Base-by-base conservation (phyloP, 2,888 invertebrate genomes). In the Cerastoderma edule region DNA sequence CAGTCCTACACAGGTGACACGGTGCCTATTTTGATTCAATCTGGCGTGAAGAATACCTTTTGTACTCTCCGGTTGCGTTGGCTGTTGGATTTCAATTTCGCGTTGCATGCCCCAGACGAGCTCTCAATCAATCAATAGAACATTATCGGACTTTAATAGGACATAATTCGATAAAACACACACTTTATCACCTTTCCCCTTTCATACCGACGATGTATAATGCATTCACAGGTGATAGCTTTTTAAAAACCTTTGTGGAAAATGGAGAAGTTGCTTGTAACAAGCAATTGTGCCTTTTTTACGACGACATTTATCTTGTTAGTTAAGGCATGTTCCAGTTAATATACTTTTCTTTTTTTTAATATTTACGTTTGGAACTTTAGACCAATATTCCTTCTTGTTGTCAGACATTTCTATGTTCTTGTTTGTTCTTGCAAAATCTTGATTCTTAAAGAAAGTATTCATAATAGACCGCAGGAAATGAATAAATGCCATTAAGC, bases 91-190 rank as follows among this genome's bases (percentile, higher is more conserved):
- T 60, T 60, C 39, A 60, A 60, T 60, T 39, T 33, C 22, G n/a
- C 22, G 60, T 19, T 60, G 39, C 27, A 6, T 6, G 39, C 22
- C 30, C 22, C 60, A 60, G 35, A 39, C 60, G 60, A 60, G 39
- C 22, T 27, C 39, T 16, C 39, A 28, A 60, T 60, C 60, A 60
- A 60, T 60, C 60, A 60, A 60, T 39, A 60, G 4, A 27, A 27
- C n/a, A 39, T 39, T 60, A 60, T 60, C 27, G 39, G 60, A 60
- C 13, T 60, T 60, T 60, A 60, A 60, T 60, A 39, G 39, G 33
- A 57, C 57, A 57, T 57, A 57, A 57, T 57, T 28, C 19, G n/a
- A 16, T 39, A 39, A 27, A 60, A 35, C n/a, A 27, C 60, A 60
- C 60, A 24, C 24, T 28, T 60, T 33, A 39, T n/a, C 35, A 35